These are phyloP conservation scores for Littorina saxatilis DNA, from an alignment of 1,140 invertebrate genomes.

Conservation along the genomic window DNA sequence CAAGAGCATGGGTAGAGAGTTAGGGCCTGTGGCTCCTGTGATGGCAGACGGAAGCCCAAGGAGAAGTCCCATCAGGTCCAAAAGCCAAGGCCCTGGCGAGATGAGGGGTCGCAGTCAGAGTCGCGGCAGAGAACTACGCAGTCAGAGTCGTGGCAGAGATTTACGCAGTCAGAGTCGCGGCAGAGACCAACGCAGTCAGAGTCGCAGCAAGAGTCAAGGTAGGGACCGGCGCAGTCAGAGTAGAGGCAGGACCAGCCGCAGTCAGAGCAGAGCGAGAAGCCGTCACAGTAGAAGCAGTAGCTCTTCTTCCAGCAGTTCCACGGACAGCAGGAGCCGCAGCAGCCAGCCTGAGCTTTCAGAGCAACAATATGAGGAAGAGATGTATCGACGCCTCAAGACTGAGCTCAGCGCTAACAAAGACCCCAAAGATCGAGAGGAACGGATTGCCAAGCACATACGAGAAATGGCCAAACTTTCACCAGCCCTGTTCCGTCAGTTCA, in stretches of 20 bases:
- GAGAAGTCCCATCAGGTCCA: background rate
- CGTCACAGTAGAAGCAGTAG: conserved; percentile 25
- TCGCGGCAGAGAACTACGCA: too few species aligned
- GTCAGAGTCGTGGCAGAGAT: too few species aligned
- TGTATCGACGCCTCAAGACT: conserved; percentile 29
- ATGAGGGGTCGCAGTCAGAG: background rate
- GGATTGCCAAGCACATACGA: conserved; percentile 29
- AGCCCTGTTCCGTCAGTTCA: conserved; percentile 23
- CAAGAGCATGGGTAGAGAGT: conserved; percentile 15
- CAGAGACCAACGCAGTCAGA: too few species aligned
- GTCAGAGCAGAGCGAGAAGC: background rate
- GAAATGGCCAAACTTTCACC: conserved; percentile 36
- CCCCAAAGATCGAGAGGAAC: conserved; percentile 28
- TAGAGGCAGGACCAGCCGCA: too few species aligned
- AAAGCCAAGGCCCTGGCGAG: background rate
- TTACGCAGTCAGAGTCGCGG: too few species aligned
- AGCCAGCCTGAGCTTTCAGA: background rate
- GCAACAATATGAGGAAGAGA: conserved; percentile 32
- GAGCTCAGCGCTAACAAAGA: conserved; percentile 18
- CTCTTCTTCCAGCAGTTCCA: conserved; percentile 22
- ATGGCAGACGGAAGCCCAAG: background rate
- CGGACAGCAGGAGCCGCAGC: background rate
- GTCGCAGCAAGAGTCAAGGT: too few species aligned
- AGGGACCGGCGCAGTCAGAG: background rate
- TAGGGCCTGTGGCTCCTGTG: background rate